Percentiles rank a stretch among this genome's conserved stretches.
phyloP scores from a whole-genome alignment of 2,888 invertebrate species.

The Lysandra bellargus region DNA sequence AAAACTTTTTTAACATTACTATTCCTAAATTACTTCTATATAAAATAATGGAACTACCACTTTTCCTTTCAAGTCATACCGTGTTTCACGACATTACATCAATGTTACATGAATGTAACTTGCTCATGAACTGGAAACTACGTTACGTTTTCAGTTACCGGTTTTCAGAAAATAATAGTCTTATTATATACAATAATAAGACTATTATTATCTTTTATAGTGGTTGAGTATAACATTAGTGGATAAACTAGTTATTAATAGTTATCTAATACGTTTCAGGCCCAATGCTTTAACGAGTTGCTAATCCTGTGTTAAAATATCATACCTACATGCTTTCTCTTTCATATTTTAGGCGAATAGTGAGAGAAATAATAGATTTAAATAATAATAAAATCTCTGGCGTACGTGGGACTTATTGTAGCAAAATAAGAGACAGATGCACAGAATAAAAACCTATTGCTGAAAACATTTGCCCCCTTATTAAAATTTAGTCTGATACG shows the following conservation, averaged over 20 bases:
- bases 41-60: not conserved
- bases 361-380: too few relatives aligned
- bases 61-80: not conserved
- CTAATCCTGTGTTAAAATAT: too few relatives aligned
- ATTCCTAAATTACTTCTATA: not conserved
- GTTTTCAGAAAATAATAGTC: not conserved
- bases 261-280: not conserved
- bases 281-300: too few relatives aligned
- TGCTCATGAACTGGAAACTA: not conserved
- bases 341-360: too few relatives aligned
- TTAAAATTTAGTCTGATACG: too few relatives aligned
- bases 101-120: not conserved
- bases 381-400: too few relatives aligned
- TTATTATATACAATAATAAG: not conserved
- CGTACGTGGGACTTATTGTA: too few relatives aligned
- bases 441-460: too few relatives aligned
- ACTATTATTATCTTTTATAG: not conserved
- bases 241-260: not conserved
- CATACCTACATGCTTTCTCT: too few relatives aligned
- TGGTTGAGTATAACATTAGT: not conserved
- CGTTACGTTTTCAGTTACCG: slow-evolving; percentile 5
- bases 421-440: too few relatives aligned
- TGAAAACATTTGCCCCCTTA: too few relatives aligned
- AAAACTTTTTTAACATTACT: not conserved
- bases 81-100: not conserved